Evolutionary conservation across 2,797 vertebrate genomes (phyloP), one percentile per base, ranked within the genome.

Genomic region (Eurystomus glaucurus): DNA sequence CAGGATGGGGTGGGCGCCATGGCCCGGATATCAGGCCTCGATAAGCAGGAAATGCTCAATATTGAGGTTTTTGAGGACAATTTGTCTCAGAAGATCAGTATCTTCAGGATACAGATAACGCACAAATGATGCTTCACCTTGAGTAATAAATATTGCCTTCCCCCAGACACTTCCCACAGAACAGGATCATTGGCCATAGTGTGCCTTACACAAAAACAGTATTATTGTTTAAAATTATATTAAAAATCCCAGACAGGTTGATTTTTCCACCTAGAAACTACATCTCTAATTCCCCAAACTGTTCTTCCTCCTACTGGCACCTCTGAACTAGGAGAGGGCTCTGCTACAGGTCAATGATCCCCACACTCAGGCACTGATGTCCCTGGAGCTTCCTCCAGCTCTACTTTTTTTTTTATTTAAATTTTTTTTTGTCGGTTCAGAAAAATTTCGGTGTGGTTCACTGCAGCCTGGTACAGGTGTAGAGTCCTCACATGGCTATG

Each of bases 331-430:
- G 45, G 17, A 87, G 51, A 75, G 26, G 51, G 7, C 18, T 80
- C 64, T 78, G 65, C 65, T 22, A 7, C 2, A 2, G 55, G 31
- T 31, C 80, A n/a, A 21, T 45, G 45, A 10, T 31, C 18, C 29
- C 31, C 75, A 15, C 18, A 19, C 20, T 48, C 46, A 18, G 33
- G 6, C 16, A 14, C 33, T 0, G 0, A 25, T 1, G 8, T n/a
- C 12, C 18, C 48, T 31, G 28, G 12, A 83, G 48, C 14, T 72
- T 58, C 14, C 15, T 25, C 50, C 26, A 72, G 31, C 4, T 58
- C 29, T 20, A 2, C 7, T 58, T 4, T 65, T 4, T 1, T 6
- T 6, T 43, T 6, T 50, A 33, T 39, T 6, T 10, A 9, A 7
- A 39, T 72, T 37, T 2, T 11, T 37, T 37, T 37, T 37, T 37